These are phyloP conservation scores for Lamellibrachia luymesi DNA, from an alignment of 1,140 invertebrate species.

Conservation along the genomic window DNA sequence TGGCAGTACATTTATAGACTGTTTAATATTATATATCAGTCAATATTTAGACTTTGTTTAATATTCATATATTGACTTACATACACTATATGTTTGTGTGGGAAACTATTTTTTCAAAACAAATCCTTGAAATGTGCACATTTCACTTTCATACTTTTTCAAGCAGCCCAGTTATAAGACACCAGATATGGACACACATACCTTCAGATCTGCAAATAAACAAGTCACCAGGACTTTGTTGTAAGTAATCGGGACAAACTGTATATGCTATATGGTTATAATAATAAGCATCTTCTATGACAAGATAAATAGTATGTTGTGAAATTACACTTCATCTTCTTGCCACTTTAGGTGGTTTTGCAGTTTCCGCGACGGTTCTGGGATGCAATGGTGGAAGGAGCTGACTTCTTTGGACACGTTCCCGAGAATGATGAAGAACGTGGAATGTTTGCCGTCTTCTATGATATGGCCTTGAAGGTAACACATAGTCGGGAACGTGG, in stretches of 20 bases:
- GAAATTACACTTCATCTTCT: background rate
- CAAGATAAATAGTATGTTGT: background rate
- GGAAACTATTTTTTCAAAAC: too few species aligned
- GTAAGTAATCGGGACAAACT: too few species aligned
- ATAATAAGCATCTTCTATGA: background rate
- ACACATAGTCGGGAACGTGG: background rate
- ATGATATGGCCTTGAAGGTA: conserved; percentile 16
- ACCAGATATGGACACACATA: background rate
- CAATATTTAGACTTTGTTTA: too few species aligned
- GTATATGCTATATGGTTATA: background rate
- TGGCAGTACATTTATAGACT: too few species aligned
- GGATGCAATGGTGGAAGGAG: conserved; percentile 17
- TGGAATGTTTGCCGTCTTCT: conserved; percentile 26
- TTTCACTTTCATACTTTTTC: too few species aligned
- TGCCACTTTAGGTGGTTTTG: conserved; percentile 17
- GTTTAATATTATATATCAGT: too few species aligned
- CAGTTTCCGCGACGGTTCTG: conserved; percentile 24
- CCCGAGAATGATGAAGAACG: conserved; percentile 17
- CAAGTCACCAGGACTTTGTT: too few species aligned
- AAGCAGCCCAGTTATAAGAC: background rate
- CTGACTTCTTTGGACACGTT: conserved; percentile 25
- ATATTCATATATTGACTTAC: too few species aligned
- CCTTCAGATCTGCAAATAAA: too few species aligned
- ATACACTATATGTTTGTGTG: too few species aligned
- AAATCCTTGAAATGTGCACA: too few species aligned